phyloP scores from a whole-genome alignment of 1,140 invertebrate genomes.

The Drosophila bifasciata region DNA sequence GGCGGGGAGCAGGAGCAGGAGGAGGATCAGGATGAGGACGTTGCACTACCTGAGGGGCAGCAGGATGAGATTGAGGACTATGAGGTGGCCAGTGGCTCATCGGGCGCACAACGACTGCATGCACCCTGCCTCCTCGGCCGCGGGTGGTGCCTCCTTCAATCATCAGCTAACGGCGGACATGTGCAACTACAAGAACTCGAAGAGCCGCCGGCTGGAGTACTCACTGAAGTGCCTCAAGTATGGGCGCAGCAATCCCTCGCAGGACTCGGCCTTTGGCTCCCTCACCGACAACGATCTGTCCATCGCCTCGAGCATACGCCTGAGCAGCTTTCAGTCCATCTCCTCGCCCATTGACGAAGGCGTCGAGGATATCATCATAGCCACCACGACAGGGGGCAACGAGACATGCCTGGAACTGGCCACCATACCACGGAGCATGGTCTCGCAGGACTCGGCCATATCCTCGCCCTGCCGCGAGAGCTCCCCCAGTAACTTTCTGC shows the following conservation, averaged over 20 bases:
- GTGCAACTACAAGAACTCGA: conserved; percentile 83
- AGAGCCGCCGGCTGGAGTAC: conserved; percentile 80
- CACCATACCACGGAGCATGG: conserved; percentile 77
- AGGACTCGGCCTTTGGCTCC: conserved; percentile 83
- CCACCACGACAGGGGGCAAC: conserved; percentile 79
- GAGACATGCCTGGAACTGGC: conserved; percentile 79
- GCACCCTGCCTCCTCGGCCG: conserved; percentile 40
- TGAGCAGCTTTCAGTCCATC: conserved; percentile 84
- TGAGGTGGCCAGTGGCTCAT: conserved; percentile 65
- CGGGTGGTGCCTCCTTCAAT: conserved; percentile 64
- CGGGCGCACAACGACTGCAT: conserved; percentile 47
- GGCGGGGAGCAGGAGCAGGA: conserved; percentile 27
- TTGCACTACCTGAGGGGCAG: conserved; percentile 12
- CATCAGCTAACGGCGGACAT: conserved; percentile 82
- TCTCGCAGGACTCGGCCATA: conserved; percentile 82
- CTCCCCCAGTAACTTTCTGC: conserved; percentile 78
- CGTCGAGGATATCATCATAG: conserved; percentile 83
- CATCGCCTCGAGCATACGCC: conserved; percentile 78
- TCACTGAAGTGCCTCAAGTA: conserved; percentile 82
- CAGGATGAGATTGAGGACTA: conserved; percentile 32
- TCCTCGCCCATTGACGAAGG: conserved; percentile 83
- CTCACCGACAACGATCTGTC: conserved; percentile 83
- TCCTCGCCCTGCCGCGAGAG: conserved; percentile 80
- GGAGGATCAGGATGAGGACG: conserved; percentile 3
- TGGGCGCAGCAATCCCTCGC: conserved; percentile 83